Percentiles rank a stretch among this genome's conserved stretches.
phyloP scores from a whole-genome alignment of 1,140 invertebrate genomes.

The Chrysomallon squamiferum region DNA sequence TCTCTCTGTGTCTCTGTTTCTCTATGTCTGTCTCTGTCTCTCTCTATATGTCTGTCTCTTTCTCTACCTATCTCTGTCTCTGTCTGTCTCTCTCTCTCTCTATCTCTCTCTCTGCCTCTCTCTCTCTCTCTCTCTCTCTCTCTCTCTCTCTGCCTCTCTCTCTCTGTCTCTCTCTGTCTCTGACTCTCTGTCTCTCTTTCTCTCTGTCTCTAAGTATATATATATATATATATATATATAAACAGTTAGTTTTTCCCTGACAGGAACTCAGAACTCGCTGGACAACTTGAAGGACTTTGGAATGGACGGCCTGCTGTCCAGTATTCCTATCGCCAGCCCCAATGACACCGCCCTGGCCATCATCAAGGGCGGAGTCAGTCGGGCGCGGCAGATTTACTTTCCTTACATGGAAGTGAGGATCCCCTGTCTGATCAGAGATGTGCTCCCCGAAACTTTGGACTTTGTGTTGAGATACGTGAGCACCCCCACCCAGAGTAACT shows the following conservation, averaged over 20 bases:
- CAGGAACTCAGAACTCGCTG: conserved; percentile 53
- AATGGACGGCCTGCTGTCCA: conserved; percentile 23
- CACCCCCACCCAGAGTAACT: conserved; percentile 10
- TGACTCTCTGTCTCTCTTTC: neutral
- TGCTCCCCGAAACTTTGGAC: conserved; percentile 35
- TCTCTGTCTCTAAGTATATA: neutral
- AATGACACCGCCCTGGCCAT: conserved; percentile 46
- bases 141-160: neutral
- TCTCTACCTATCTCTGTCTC: too few species aligned
- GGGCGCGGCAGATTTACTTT: conserved; percentile 41
- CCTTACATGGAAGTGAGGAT: conserved; percentile 35
- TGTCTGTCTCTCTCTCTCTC: too few species aligned
- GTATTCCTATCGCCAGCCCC: conserved; percentile 32
- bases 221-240: neutral
- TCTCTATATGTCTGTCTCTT: too few species aligned
- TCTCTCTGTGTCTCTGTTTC: too few species aligned
- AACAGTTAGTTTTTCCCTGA: neutral
- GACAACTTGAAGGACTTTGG: conserved; percentile 33
- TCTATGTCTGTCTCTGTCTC: too few species aligned
- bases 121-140: neutral
- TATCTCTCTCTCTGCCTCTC: too few species aligned
- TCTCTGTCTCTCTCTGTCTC: neutral
- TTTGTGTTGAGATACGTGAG: conserved; percentile 31
- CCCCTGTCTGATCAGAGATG: conserved; percentile 38
- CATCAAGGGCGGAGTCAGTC: conserved; percentile 36